phyloP scores from a whole-genome alignment of 2,797 vertebrate species.

The Myotis daubentonii region DNA sequence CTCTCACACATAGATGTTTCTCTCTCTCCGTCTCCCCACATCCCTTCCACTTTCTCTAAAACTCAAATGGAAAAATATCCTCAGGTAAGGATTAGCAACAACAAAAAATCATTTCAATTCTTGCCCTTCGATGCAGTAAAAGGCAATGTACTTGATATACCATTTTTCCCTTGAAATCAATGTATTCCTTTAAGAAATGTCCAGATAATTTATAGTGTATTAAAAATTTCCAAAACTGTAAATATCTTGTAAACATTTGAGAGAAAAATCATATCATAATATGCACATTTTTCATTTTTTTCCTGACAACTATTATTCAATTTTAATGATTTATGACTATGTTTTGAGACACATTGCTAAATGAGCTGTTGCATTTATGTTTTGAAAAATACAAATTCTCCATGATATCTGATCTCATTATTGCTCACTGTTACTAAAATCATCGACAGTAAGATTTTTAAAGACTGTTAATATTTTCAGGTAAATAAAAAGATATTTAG shows the following conservation, averaged over 20 bases:
- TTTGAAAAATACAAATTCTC: slow-evolving; percentile 56
- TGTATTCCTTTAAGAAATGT: background rate
- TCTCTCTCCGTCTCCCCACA: too few relatives aligned
- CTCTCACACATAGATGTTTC: too few relatives aligned
- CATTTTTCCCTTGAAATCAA: background rate
- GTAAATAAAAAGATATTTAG: background rate
- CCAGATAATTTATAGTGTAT: background rate
- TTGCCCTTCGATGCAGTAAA: background rate
- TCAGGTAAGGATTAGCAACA: too few relatives aligned
- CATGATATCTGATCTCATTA: slow-evolving; percentile 38
- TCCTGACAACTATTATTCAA: slow-evolving; percentile 37
- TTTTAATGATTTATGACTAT: slow-evolving; percentile 64
- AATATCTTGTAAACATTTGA: slow-evolving; percentile 49
- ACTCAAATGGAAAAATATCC: too few relatives aligned
- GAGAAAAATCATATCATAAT: background rate
- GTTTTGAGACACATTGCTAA: slow-evolving; percentile 61
- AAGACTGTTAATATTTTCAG: slow-evolving; percentile 32
- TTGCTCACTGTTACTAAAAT: slow-evolving; percentile 45
- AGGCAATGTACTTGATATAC: accelerated
- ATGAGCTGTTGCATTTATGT: slow-evolving; percentile 56
- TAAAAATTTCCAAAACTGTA: slow-evolving; percentile 45
- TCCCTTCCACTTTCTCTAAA: too few relatives aligned
- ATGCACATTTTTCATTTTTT: slow-evolving; percentile 45
- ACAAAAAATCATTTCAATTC: background rate
- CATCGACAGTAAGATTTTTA: background rate